Percentiles rank a stretch among this genome's conserved stretches.
phyloP scores from a whole-genome alignment of 2,113 vertebrate genomes.

The Protobothrops flavoviridis region DNA sequence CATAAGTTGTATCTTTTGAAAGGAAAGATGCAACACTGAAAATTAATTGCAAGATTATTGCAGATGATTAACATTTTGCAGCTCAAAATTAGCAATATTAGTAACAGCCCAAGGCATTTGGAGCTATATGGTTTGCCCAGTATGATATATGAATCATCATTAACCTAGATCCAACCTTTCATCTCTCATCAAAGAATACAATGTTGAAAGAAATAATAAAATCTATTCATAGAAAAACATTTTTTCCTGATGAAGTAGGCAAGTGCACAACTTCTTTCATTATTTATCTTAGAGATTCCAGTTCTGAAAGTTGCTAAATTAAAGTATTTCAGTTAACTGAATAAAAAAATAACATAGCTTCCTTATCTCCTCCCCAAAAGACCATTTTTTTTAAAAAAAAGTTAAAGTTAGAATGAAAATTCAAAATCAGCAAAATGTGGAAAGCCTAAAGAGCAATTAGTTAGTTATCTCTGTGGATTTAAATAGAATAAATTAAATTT shows the following conservation, averaged over 20 bases:
- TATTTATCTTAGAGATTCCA: not conserved
- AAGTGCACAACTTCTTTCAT: not conserved
- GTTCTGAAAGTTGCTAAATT: not conserved
- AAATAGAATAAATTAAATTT: not conserved
- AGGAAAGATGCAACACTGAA: not conserved
- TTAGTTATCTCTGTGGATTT: not conserved
- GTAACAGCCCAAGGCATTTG: not conserved
- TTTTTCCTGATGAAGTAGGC: not conserved
- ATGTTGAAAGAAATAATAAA: not conserved
- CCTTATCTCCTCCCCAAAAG: not conserved
- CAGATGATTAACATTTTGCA: not conserved
- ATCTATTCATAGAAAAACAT: not conserved
- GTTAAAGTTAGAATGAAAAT: not conserved
- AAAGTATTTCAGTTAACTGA: not conserved
- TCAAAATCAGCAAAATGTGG: not conserved
- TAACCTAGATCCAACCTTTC: not conserved
- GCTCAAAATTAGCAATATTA: not conserved
- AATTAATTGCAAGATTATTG: not conserved
- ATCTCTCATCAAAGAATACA: not conserved
- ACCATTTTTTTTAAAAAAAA: not conserved
- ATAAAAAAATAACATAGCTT: not conserved
- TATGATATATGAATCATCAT: not conserved
- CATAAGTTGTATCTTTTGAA: not conserved
- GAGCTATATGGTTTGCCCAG: not conserved
- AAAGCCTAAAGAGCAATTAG: not conserved